Evolutionary conservation across 2,888 invertebrate genomes (phyloP), one percentile per base, ranked within the genome.

Genomic region (Portevinia maculata): DNA sequence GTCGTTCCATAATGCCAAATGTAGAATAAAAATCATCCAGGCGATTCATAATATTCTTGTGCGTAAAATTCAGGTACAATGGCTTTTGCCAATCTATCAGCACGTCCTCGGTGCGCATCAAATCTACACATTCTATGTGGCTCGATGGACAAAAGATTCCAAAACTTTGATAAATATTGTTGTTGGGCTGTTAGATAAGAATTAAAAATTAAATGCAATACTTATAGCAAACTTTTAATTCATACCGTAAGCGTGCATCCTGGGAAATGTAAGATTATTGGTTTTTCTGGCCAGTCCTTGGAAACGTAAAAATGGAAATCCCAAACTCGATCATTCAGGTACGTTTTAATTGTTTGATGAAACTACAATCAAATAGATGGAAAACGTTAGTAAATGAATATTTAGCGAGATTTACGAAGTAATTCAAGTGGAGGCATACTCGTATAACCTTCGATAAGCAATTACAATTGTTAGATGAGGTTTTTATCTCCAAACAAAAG

Each of bases 301-400:
- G 95, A 94, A 90, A 96, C 95, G 94, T 96, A 96, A 93, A 96
- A 96, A 92, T 96, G 93, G 92, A 96, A 96, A 91, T 96, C 94
- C 96, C 96, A 96, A 91, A 96, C 95, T 89, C 94, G 94, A 92
- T 96, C 95, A 92, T 94, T 94, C 91, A 95, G 93, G 93, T 95
- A 96, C 92, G 96, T 96, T 93, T 95, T 94, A 91, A 96, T 93
- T 90, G 96, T 96, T 93, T 96, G 96, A 92, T 96, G 96, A 92
- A 96, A 96, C 96, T 96, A 92, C 50, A 93, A 93, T 84, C 86
- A 86, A 88, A 84, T 86, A 75, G 34, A 24, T 39, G 9, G 6
- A 17, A 37, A 15, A 30, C 11, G n/a, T 11, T 19, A 52, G n/a
- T 3, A 6, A 19, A 19, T 9, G 0, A n/a, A 13, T 9, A n/a